Conservation (phyloP, 2,113 vertebrate species). For the Zingel zingel region DNA sequence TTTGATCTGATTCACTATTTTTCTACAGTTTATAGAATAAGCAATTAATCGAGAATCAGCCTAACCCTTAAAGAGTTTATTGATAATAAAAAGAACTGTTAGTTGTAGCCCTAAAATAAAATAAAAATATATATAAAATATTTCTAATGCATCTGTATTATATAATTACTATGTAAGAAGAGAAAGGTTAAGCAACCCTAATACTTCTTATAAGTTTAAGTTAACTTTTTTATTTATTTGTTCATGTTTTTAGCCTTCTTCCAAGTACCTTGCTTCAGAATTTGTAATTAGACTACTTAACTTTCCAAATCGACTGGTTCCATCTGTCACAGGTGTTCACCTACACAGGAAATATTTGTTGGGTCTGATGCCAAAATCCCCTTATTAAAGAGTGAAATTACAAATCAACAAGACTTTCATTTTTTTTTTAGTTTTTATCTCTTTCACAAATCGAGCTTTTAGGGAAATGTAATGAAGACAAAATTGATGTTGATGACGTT, state of each 20-base stretch:
- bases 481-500: conserved; percentile 24
- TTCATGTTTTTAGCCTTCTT: background rate
- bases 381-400: conserved; percentile 9
- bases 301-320: conserved; percentile 26
- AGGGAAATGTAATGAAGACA: conserved; percentile 26
- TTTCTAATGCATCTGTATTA: background rate
- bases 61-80: background rate
- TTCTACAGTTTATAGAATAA: background rate
- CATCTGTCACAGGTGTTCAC: conserved; percentile 41
- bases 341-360: conserved; percentile 19
- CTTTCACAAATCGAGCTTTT: conserved; percentile 33
- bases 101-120: background rate
- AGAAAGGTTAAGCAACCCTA: background rate
- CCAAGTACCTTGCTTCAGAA: conserved; percentile 6
- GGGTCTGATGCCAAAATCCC: background rate
- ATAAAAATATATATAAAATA: too few species aligned
- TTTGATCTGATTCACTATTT: background rate
- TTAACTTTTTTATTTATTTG: background rate
- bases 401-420: conserved; percentile 7
- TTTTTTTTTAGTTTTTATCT: conserved; percentile 1
- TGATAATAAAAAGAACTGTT: background rate
- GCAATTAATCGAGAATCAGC: background rate
- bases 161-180: background rate
- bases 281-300: conserved; percentile 24
- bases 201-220: background rate